Evolutionary conservation across 2,113 vertebrate genomes (phyloP), one percentile per base, ranked within the genome.

Genomic region (Aramus guarauna): DNA sequence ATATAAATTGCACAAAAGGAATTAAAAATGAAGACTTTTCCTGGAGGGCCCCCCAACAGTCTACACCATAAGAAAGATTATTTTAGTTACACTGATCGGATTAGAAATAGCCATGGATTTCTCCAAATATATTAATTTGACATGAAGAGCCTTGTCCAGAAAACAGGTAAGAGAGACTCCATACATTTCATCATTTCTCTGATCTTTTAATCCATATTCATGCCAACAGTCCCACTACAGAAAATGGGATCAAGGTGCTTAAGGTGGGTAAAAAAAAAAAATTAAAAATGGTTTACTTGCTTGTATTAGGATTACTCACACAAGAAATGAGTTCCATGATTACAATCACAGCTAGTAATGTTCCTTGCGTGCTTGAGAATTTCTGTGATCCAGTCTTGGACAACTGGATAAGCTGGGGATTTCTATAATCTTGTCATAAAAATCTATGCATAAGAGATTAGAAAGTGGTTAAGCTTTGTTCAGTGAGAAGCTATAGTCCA

Each of bases 351-450:
- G 37, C 75, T 85, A 88, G 72, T 59, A 82, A 85, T 39, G 52
- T 48, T 92, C 66, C 34, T 85, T 18, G 1, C 39, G 60, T 47
- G 60, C 73, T 88, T 79, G 41, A 91, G 47, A 95, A 85, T 87
- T 85, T 88, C 63, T 91, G 0, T 66, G 85, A 97, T 94, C 80
- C 59, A 91, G 48, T 48, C 63, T 37, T 81, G 76, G 66, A 87
- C 73, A 95, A 96, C 48, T 73, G 80, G 92, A 95, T 96, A 76
- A 94, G 58, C 69, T 82, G 73, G 22, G 74, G 92, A 97, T 97
- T 97, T 95, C 77, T 47, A 76, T 96, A 97, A 97, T 97, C 97
- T 94, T 94, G 80, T 96, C 90, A 95, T 88, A 81, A 85, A 83
- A 97, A 95, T 94, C 85, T 96, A 81, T 39, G 53, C 88, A 83